Percentiles rank a stretch among this genome's conserved stretches.
phyloP scores from a whole-genome alignment of 2,113 vertebrate genomes.

The Pangasianodon hypophthalmus region DNA sequence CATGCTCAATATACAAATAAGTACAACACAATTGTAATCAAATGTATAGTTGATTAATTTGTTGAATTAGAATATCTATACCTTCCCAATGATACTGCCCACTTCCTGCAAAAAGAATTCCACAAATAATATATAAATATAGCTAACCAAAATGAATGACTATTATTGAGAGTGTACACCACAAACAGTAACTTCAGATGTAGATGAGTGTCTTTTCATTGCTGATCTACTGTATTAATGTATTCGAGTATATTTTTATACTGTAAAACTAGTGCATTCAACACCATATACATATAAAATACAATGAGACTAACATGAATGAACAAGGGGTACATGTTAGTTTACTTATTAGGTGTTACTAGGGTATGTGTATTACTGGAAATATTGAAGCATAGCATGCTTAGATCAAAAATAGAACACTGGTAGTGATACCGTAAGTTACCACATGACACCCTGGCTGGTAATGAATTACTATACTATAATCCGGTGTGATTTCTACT shows the following conservation, averaged over 20 bases:
- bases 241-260: background rate
- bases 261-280: background rate
- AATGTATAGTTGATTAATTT: background rate
- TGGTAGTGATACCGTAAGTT: background rate
- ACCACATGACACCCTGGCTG: no score
- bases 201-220: background rate
- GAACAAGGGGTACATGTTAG: background rate
- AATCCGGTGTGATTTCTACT: background rate
- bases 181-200: background rate
- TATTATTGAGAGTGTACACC: background rate
- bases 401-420: background rate
- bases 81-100: constrained; percentile 93
- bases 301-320: background rate
- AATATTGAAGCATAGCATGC: background rate
- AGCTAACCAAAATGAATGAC: background rate
- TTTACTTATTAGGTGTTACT: background rate
- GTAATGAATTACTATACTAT: constrained; percentile 3
- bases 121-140: constrained; percentile 2
- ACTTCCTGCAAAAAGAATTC: constrained; percentile 78
- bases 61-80: constrained; percentile 57
- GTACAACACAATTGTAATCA: background rate
- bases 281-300: background rate
- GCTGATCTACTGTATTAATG: background rate
- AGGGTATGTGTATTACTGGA: background rate
- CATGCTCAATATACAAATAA: constrained; percentile 30